Base-by-base conservation (phyloP, 2,888 invertebrate species). In the Oasisia sp. region DNA sequence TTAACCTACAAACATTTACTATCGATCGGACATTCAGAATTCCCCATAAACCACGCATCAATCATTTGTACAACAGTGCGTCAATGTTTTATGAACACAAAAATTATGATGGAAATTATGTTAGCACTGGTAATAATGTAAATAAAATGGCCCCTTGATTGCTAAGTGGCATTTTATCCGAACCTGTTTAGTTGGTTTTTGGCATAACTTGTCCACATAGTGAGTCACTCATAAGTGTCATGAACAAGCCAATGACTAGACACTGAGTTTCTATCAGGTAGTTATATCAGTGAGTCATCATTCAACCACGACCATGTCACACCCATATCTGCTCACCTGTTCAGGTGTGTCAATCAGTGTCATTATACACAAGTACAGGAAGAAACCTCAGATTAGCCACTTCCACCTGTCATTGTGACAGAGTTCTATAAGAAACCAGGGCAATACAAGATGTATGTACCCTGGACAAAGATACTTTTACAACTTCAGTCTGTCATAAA, bases 191-290 rank as follows among this genome's bases (percentile, higher is more conserved):
- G 2, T 19, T 74, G 27, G 74, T 74, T 74, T 5, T 50, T 1
- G 50, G 9, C 50, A 50, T 50, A 50, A 50, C 50, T 50, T 50
- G 7, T 50, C 50, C 50, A 50, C 50, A 50, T 0, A 27, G 7
- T 74, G 74, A 74, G 74, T 74, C 74, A 74, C n/a, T 74, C 74
- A 27, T 27, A 74, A 74, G 74, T 74, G 74, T 74, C n/a, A 74
- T 27, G 19, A 74, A 74, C 27, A 74, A 14, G 27, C 74, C 74
- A n/a, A 19, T n/a, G 27, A 74, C 74, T 74, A 74, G 27, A 74
- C 19, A 74, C 27, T 74, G 74, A 74, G 74, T 27, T 74, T 27
- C 27, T 27, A 74, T 74, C 74, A 74, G 5, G 5, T 14, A 1
- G 50, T 50, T 50, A 11, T 38, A 14, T 50, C 12, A 50, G 74